Percentiles rank a stretch among this genome's conserved stretches.
Conservation (phyloP, 2,797 vertebrate species). For the Acanthurus lineatus region DNA sequence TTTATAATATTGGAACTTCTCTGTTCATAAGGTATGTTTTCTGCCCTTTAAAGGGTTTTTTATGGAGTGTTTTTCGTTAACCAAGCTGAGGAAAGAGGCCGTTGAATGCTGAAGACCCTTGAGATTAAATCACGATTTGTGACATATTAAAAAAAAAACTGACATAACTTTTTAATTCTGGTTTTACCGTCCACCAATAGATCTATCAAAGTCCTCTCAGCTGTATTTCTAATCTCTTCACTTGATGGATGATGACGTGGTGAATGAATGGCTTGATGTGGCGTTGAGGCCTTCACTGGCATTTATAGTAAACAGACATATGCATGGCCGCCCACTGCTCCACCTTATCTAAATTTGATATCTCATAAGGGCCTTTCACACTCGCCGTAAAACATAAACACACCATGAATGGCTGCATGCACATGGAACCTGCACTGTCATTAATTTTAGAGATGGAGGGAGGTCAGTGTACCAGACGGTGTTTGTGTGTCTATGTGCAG, state of each 20-base stretch:
- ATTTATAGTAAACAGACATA: slow-evolving; percentile 75
- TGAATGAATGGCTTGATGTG: slow-evolving; percentile 34
- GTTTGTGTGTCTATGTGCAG: slow-evolving; percentile 62
- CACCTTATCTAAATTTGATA: slow-evolving; percentile 74
- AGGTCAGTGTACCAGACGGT: slow-evolving; percentile 76
- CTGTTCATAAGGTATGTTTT: too few relatives aligned
- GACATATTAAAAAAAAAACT: neutral
- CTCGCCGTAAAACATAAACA: slow-evolving; percentile 72
- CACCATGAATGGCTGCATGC: slow-evolving; percentile 48
- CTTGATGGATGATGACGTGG: slow-evolving; percentile 19
- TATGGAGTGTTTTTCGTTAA: neutral
- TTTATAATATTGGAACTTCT: neutral
- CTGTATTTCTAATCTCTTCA: neutral
- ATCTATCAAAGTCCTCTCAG: slow-evolving; percentile 8
- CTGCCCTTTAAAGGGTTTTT: too few relatives aligned
- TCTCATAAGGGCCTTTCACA: slow-evolving; percentile 77
- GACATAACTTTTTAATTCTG: too few relatives aligned
- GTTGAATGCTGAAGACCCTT: neutral
- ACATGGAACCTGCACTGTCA: slow-evolving; percentile 78
- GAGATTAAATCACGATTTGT: neutral
- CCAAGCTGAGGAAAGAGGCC: neutral
- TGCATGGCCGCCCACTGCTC: slow-evolving; percentile 72
- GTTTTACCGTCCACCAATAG: neutral
- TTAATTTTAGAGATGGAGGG: slow-evolving; percentile 76
- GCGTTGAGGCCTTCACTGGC: slow-evolving; percentile 40